Evolutionary conservation across 53 echinoderm and acorn worm genomes (phyloP).

Genomic region (Paracentrotus lividus): DNA sequence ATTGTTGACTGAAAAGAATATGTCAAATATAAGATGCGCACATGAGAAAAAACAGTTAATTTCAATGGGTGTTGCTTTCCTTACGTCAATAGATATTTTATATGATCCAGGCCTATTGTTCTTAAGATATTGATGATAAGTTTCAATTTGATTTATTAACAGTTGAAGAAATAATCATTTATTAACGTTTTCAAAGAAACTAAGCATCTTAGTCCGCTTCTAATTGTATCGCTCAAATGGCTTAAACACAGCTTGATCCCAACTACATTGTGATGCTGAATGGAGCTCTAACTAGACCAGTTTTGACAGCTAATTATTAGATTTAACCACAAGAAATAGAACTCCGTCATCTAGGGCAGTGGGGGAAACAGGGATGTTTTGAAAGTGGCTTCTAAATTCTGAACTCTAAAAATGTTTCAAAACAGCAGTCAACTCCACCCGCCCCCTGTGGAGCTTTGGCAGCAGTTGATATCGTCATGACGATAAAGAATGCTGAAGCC

Average conservation of each 20-base stretch:
- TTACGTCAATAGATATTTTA: background rate
- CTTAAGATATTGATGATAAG: background rate
- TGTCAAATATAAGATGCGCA: background rate
- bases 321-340: conserved; percentile 17
- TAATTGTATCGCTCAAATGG: background rate
- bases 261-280: background rate
- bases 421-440: conserved; percentile 54
- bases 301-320: conserved; percentile 43
- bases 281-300: background rate
- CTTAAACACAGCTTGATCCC: background rate
- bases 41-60: background rate
- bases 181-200: background rate
- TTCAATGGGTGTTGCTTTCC: background rate
- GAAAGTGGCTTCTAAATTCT: conserved; percentile 15
- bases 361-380: conserved; percentile 7
- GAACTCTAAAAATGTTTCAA: background rate
- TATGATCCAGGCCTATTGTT: background rate
- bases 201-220: background rate
- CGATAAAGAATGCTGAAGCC: conserved; percentile 26
- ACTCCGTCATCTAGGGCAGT: background rate
- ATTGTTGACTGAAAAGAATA: background rate
- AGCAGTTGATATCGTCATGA: conserved; percentile 45
- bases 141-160: background rate
- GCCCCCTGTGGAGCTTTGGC: conserved; percentile 35
- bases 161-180: background rate